These are phyloP conservation scores for Batillaria attramentaria DNA, from an alignment of 1,140 invertebrate genomes.

Conservation along the genomic window DNA sequence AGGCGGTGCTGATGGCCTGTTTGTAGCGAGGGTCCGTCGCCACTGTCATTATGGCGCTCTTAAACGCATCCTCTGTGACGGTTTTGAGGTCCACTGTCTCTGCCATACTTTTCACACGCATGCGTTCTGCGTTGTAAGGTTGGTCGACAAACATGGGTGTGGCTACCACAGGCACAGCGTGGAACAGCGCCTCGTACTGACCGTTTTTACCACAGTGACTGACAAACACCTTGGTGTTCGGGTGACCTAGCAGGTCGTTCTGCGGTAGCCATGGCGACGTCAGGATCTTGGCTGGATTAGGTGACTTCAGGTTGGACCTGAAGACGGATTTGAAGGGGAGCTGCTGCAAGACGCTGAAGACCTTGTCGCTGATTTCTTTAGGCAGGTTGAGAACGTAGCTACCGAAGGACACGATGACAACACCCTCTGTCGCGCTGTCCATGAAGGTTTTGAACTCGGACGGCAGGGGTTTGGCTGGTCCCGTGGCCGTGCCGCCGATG, in stretches of 20 bases:
- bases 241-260: constrained; percentile 74
- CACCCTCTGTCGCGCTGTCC: constrained; percentile 42
- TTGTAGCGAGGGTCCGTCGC: constrained; percentile 43
- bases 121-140: constrained; percentile 66
- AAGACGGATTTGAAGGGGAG: constrained; percentile 35
- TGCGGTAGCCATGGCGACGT: constrained; percentile 53
- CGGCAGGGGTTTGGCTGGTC: constrained; percentile 27
- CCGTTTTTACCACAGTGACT: constrained; percentile 56
- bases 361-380: constrained; percentile 25
- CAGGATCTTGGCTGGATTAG: constrained; percentile 39
- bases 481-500: constrained; percentile 44
- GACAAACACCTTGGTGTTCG: constrained; percentile 60
- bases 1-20: constrained; percentile 49
- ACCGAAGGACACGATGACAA: constrained; percentile 51
- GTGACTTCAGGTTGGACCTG: constrained; percentile 27
- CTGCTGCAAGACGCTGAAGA: constrained; percentile 36
- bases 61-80: constrained; percentile 32
- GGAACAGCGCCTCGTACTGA: constrained; percentile 52
- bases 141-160: constrained; percentile 83
- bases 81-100: constrained; percentile 36
- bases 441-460: constrained; percentile 38
- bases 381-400: constrained; percentile 36
- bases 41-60: constrained; percentile 37
- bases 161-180: constrained; percentile 72
- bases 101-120: constrained; percentile 40